Conservation (phyloP, 2,113 vertebrate genomes). For the Rhombomys opimus region DNA sequence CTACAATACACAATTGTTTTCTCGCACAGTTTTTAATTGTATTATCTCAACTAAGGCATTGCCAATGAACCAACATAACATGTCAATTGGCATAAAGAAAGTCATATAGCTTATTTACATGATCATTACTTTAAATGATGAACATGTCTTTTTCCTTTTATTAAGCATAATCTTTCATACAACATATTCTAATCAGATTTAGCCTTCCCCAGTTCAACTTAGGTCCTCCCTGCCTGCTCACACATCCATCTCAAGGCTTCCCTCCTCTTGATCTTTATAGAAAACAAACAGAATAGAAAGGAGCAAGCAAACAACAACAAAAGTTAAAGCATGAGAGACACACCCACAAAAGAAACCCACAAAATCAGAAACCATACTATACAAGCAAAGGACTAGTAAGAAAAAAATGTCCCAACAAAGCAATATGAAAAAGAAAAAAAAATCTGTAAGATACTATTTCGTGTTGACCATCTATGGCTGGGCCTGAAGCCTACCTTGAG, state of each 20-base stretch:
- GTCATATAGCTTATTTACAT: not conserved
- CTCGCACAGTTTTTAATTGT: constrained; percentile 27
- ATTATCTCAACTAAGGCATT: constrained; percentile 70
- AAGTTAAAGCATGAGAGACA: not conserved
- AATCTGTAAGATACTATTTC: not conserved
- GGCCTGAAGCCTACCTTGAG: too few species aligned
- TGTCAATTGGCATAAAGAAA: not conserved
- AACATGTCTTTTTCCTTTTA: not conserved
- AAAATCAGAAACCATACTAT: not conserved
- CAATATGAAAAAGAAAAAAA: not conserved
- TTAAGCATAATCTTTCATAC: not conserved
- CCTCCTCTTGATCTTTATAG: not conserved
- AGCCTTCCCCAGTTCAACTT: not conserved
- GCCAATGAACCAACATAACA: constrained; percentile 65
- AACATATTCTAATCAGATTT: not conserved
- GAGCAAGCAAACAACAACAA: not conserved
- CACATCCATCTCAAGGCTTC: not conserved
- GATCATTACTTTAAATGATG: not conserved
- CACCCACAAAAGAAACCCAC: not conserved
- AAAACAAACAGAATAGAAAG: not conserved
- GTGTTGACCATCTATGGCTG: too few species aligned
- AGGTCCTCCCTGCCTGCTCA: too few species aligned
- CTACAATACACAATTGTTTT: constrained; percentile 65
- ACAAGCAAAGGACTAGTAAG: not conserved
- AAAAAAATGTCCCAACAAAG: not conserved